Evolutionary conservation across 2,888 invertebrate species (phyloP).

Genomic region (Auanema sp.): DNA sequence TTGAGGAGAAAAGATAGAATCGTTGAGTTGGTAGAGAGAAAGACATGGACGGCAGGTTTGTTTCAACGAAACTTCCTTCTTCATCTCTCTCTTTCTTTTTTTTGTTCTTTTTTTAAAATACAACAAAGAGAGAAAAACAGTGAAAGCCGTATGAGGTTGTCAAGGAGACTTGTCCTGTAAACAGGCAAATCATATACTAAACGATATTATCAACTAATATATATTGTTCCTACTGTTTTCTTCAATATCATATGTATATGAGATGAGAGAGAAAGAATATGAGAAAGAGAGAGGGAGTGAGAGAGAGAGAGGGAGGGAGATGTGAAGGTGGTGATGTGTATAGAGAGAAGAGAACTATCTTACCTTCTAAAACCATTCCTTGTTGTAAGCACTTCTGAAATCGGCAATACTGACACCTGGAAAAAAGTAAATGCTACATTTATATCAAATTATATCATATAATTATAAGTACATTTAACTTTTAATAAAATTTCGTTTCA

Average conservation of each 20-base stretch:
- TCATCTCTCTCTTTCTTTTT: no score
- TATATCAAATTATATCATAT: background rate
- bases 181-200: no score
- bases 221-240: background rate
- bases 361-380: conserved; percentile 59
- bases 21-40: no score
- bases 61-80: no score
- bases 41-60: no score
- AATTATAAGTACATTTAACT: background rate
- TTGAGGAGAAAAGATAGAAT: no score
- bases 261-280: conserved; percentile 5
- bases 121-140: no score
- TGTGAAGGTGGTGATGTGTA: background rate
- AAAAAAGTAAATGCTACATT: conserved; percentile 5
- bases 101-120: no score
- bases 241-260: background rate
- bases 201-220: no score
- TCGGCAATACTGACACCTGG: conserved; percentile 95
- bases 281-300: background rate
- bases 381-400: conserved; percentile 81
- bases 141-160: background rate
- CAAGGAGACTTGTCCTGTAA: conserved; percentile 2
- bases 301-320: conserved; percentile 6
- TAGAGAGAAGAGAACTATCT: conserved; percentile 1
- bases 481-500: conserved; percentile 7